Evolutionary conservation across 2,797 vertebrate genomes (phyloP), one percentile per base, ranked within the genome.

Genomic region (Heliangelus exortis): DNA sequence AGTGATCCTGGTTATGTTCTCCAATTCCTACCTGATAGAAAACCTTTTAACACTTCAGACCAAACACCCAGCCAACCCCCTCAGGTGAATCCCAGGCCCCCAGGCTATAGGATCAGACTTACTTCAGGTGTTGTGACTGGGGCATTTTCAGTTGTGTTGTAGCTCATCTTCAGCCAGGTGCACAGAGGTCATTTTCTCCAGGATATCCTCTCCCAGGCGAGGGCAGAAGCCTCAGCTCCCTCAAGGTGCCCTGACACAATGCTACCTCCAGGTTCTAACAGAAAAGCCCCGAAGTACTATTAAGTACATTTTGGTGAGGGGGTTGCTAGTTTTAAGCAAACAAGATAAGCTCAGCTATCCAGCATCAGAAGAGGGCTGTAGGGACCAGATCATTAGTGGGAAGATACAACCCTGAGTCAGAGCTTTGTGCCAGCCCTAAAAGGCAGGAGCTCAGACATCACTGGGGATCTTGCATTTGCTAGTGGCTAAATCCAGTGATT

Each of bases 401-500:
- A 90, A 96, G 95, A 95, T 71, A 76, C 63, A 95, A 5, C 34
- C 94, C 93, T 96, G 96, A 96, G 90, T 96, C 96, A 96, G 88
- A 96, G 96, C 86, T 8, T 89, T 94, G 12, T 74, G 90, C 90
- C 96, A 96, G 95, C 96, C 94, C 83, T 93, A 94, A 95, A 96
- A 96, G 90, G 96, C 93, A 95, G 95, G 90, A 96, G 93, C 93
- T 93, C 90, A 95, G 93, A 57, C 96, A 95, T 93, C 93, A 94
- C 79, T 1, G 29, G 88, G 90, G 66, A 95, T 88, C 96, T 62
- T 92, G 94, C 96, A 84, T 94, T 96, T 90, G 92, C 94, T 95
- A 96, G 96, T 95, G 96, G 96, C 95, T 95, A 94, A 95, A 96
- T 91, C 90, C 14, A 96, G 93, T 94, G 96, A 96, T 96, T 96